phyloP scores from a whole-genome alignment of 2,888 invertebrate genomes.

The Venustoraphidia nigricollis region DNA sequence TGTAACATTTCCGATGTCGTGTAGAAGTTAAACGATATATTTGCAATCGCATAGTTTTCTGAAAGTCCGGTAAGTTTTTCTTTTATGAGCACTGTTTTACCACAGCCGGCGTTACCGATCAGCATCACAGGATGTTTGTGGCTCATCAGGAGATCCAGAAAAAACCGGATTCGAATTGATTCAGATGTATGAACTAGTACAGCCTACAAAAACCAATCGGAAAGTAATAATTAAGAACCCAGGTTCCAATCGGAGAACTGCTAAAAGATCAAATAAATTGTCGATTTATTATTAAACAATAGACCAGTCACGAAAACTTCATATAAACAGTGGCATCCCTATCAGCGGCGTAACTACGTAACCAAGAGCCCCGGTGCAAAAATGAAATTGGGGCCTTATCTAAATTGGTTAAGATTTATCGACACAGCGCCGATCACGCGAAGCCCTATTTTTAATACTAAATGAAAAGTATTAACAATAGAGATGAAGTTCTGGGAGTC shows the following conservation, averaged over 20 bases:
- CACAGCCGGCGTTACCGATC: slow-evolving; percentile 84
- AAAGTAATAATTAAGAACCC: not conserved
- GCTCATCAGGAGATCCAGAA: slow-evolving; percentile 78
- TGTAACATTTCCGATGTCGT: slow-evolving; percentile 90
- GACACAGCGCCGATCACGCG: too few relatives aligned
- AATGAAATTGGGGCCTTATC: too few relatives aligned
- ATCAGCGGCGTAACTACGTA: too few relatives aligned
- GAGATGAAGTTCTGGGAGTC: too few relatives aligned
- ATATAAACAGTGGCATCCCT: too few relatives aligned
- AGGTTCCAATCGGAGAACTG: too few relatives aligned
- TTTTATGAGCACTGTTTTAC: slow-evolving; percentile 75
- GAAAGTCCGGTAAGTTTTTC: slow-evolving; percentile 57
- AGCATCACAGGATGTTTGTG: slow-evolving; percentile 87
- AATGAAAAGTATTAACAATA: too few relatives aligned
- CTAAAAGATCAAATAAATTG: too few relatives aligned
- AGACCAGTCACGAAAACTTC: too few relatives aligned
- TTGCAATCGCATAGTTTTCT: slow-evolving; percentile 76
- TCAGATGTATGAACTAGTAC: slow-evolving; percentile 86
- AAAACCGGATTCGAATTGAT: slow-evolving; percentile 78
- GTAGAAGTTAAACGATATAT: slow-evolving; percentile 93
- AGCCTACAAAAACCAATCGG: slow-evolving; percentile 38
- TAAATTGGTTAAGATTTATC: too few relatives aligned
- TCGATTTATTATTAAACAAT: not conserved
- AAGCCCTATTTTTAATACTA: too few relatives aligned
- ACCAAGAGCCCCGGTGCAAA: too few relatives aligned